A percentile compares a stretch with the other conserved stretches of the same genome.
Conservation (phyloP, 2,797 vertebrate species). For the Platalea minor region DNA sequence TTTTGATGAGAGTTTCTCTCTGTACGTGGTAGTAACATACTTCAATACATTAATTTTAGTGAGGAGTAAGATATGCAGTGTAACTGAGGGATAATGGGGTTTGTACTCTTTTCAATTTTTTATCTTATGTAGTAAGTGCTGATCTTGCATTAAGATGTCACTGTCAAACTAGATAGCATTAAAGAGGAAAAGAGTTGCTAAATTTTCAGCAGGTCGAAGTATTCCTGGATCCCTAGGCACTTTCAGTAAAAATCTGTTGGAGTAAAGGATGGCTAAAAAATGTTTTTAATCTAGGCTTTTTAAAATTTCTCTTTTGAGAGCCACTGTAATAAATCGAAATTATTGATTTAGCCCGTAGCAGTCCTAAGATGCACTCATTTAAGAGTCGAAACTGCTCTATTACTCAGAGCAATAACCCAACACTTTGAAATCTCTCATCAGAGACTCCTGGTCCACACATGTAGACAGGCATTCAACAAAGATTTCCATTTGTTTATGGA, state of each 20-base stretch:
- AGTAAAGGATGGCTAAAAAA: slow-evolving; percentile 61
- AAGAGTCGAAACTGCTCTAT: slow-evolving; percentile 6
- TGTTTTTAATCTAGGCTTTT: slow-evolving; percentile 56
- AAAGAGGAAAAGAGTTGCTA: neutral
- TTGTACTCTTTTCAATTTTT: neutral
- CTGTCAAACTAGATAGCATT: slow-evolving; percentile 25
- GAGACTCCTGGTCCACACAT: neutral
- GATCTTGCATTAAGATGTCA: slow-evolving; percentile 55
- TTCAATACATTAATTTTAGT: neutral
- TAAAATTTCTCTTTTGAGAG: slow-evolving; percentile 62
- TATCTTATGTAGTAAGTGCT: slow-evolving; percentile 33
- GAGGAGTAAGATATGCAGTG: neutral
- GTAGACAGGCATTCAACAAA: neutral
- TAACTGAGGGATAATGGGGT: neutral
- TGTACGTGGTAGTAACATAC: neutral
- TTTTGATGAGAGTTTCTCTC: neutral
- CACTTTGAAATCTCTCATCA: slow-evolving; percentile 22
- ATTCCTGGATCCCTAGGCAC: slow-evolving; percentile 15
- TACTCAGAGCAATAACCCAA: neutral
- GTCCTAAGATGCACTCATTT: neutral
- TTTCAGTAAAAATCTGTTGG: slow-evolving; percentile 34
- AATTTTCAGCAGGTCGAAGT: slow-evolving; percentile 28
- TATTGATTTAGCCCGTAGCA: slow-evolving; percentile 55
- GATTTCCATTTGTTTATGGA: neutral
- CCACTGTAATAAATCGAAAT: slow-evolving; percentile 39